Percentiles rank a stretch among this genome's conserved stretches.
Evolutionary conservation across 64 coral and sea anemone genomes (phyloP).

Genomic region (Catalaphyllia jardinei): DNA sequence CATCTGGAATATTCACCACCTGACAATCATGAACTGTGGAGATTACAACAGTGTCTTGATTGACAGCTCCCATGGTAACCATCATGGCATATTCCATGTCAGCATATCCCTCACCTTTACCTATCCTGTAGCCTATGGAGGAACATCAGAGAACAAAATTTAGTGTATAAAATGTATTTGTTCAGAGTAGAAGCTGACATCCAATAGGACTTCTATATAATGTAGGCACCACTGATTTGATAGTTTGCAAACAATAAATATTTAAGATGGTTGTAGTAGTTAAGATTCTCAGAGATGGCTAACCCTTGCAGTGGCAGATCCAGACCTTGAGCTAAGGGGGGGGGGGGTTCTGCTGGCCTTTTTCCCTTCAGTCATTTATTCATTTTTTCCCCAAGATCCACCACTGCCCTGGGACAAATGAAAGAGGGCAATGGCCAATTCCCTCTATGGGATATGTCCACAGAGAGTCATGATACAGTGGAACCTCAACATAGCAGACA

Average conservation of each 20-base stretch:
- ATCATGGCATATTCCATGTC: conserved; percentile 89
- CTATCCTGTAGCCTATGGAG: conserved; percentile 55
- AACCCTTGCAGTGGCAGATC: too few species aligned
- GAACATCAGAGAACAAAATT: not conserved
- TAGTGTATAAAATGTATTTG: too few species aligned
- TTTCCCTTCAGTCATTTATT: too few species aligned
- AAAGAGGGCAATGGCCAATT: too few species aligned
- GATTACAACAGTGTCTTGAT: conserved; percentile 47
- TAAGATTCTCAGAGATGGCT: not conserved
- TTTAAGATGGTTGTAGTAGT: not conserved
- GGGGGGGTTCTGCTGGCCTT: too few species aligned
- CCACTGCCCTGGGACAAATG: too few species aligned
- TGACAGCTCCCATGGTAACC: conserved; percentile 70
- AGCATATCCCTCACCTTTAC: conserved; percentile 81
- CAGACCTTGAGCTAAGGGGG: too few species aligned
- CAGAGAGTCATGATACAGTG: too few species aligned
- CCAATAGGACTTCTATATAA: not conserved
- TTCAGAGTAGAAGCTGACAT: too few species aligned
- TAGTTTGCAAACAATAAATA: not conserved
- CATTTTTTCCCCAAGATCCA: too few species aligned
- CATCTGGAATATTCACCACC: conserved; percentile 64
- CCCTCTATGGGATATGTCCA: too few species aligned
- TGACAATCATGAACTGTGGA: conserved; percentile 79
- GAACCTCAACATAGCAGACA: too few species aligned
- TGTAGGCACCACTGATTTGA: not conserved